Base-by-base conservation (phyloP, 1,140 invertebrate genomes). In the Drosophila lacertosa region DNA sequence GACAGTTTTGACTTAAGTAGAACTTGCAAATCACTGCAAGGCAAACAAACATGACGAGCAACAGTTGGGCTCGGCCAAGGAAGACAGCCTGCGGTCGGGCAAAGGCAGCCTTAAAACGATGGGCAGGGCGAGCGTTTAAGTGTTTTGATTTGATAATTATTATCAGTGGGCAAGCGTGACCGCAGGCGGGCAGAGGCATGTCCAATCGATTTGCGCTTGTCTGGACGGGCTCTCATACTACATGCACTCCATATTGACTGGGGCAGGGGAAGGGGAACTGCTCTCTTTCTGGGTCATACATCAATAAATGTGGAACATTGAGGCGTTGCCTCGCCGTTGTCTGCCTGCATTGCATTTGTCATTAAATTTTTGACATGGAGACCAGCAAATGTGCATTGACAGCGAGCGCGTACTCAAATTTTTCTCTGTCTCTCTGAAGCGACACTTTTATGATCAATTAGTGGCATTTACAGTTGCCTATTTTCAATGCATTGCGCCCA, bases 61-160 rank as follows among this genome's bases (percentile, higher is more conserved):
- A 50, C 26, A 65, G 42, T 29, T 26, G 29, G n/a, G n/a, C n/a
- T 50, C 59, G 42, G 15, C 29, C 22, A 33, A 35, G 26, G n/a
- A 32, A 42, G 26, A 32, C 10, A 20, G 20, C 40, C 18, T 13
- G 18, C 18, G 42, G 18, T 24, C 11, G 24, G n/a, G n/a, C 7
- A 22, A n/a, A n/a, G n/a, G n/a, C 15, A 40, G 22, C 22, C 51
- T 16, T 9, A 62, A 63, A 63, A 10, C 48, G 48, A 44, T 67
- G 89, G 83, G 89, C 71, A 71, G 83, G 80, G 60, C 89, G 67
- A 74, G 74, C 80, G 80, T 89, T 90, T 89, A 90, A 84, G 77
- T 84, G 89, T 84, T 90, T 89, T 90, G 89, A 90, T 90, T 90
- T 90, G 89, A 90, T 90, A 90, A 90, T 90, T 90, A 90, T 83